Base-by-base conservation (phyloP, 1,140 invertebrate genomes). In the Caerostris extrusa region DNA sequence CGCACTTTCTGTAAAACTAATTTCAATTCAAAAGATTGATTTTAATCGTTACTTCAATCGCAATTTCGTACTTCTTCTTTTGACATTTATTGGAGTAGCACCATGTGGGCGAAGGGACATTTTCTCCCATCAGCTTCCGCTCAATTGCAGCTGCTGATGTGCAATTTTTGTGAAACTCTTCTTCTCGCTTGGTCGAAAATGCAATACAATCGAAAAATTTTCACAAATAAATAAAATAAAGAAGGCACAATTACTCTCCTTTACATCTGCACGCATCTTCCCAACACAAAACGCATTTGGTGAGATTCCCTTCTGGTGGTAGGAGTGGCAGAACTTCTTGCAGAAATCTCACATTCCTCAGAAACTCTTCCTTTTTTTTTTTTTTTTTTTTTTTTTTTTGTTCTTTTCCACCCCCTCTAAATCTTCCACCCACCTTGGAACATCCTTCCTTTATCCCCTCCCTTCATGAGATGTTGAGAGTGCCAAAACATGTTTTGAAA, bases 401-500 rank as follows among this genome's bases (percentile, higher is more conserved):
- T 34, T 34, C 34, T 34, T 34, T 77, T 5, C 71, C 71, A 17
- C 34, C 34, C 34, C 34, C 34, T 17, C 34, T 34, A 34, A 34
- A 34, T 34, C 34, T 34, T 34, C 34, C 61, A n/a, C 61, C 61
- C 17, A 2, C 61, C 61, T n/a, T 55, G 10, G 7, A 5, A 55
- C 55, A 53, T 57, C 53, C 17, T 55, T n/a, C 58, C 58, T 3
- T 34, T 12, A 8, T 14, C 85, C 60, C 5, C 60, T 50, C 34
- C 10, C 71, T 10, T 50, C 71, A 77, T 77, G 34, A 77, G 50
- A 77, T 77, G 71, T 77, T 77, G 71, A 67, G 77, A 91, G 90
- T 91, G 90, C 64, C 50, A 71, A 91, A 91, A 82, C 90, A 91
- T 91, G 90, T 91, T 91, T 91, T 58, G 61, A 91, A 91, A 91